Evolutionary conservation across 2,888 invertebrate genomes (phyloP), one percentile per base, ranked within the genome.

Genomic region (Leptinotarsa rubiginosa): DNA sequence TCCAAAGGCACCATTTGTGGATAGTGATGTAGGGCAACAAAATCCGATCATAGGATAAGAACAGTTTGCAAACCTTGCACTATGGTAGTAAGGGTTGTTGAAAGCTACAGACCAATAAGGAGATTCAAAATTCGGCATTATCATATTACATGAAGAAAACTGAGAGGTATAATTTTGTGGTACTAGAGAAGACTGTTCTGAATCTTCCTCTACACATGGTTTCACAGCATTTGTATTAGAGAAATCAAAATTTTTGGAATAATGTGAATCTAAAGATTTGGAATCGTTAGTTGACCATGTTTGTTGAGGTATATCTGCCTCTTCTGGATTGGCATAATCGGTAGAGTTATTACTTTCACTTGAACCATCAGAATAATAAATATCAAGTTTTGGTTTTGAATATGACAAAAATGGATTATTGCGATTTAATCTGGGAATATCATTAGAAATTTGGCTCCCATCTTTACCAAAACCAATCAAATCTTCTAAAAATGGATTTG

Each of bases 371-470:
- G 67, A 67, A 1, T 3, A 50, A 22, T 65, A 15, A 15, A 20
- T 4, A 1, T 62, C 62, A n/a, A 70, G 62, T 54, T 69, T 62
- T 18, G 18, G 41, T 2, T 71, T 62, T 1, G 41, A 12, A 50
- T 65, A 74, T 0, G 64, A 31, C 47, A 78, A 41, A 20, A 78
- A 78, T 1, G 78, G 78, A 52, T 78, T 78, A 18, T 70, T 75
- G 13, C 68, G 70, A 31, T 73, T 71, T 22, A 77, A 49, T 20
- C 50, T 78, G 2, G 18, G 69, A 66, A 47, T 16, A 15, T 20
- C 47, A 15, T 65, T 20, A 52, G 22, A 31, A 16, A 3, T 15
- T 15, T 22, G 3, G 13, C 5, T 25, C 13, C 7, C n/a, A 7
- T 69, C 47, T 2, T 52, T 59, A 0, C 47, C 18, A 22, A 5